phyloP scores from a whole-genome alignment of 2,888 invertebrate genomes.

The Thera britannica region DNA sequence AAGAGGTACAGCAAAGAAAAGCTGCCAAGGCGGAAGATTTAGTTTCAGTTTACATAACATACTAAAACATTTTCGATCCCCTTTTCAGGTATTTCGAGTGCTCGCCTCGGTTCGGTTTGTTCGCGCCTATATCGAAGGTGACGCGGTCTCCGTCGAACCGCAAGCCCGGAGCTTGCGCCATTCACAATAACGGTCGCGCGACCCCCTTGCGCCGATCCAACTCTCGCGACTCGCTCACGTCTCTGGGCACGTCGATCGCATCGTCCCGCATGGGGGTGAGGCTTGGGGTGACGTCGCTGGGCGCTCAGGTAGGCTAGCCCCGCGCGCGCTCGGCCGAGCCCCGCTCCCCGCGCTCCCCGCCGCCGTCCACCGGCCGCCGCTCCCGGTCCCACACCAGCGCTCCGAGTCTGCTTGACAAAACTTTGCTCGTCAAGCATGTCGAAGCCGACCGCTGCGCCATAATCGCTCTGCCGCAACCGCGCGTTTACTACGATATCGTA shows the following conservation, averaged over 20 bases:
- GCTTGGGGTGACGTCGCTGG: slow-evolving; percentile 89
- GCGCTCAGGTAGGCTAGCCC: slow-evolving; percentile 87
- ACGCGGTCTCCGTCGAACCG: slow-evolving; percentile 92
- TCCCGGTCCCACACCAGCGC: slow-evolving; percentile 65
- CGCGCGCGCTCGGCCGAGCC: slow-evolving; percentile 81
- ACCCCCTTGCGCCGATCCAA: slow-evolving; percentile 88
- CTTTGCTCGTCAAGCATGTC: slow-evolving; percentile 73
- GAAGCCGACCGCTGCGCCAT: slow-evolving; percentile 77
- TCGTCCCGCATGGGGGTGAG: slow-evolving; percentile 88
- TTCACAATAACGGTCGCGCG: slow-evolving; percentile 86
- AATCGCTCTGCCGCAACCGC: slow-evolving; percentile 76
- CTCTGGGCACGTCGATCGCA: slow-evolving; percentile 86
- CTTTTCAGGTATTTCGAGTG: slow-evolving; percentile 96
- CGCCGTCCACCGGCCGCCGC: slow-evolving; percentile 53
- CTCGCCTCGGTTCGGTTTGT: slow-evolving; percentile 94
- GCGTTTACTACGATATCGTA: slow-evolving; percentile 74
- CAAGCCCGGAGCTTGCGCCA: slow-evolving; percentile 86
- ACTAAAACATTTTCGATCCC: slow-evolving; percentile 30
- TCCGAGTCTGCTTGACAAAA: slow-evolving; percentile 75
- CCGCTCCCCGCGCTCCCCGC: slow-evolving; percentile 59
- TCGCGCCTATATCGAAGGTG: slow-evolving; percentile 96
- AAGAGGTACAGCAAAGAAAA: slow-evolving; percentile 87
- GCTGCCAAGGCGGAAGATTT: not conserved
- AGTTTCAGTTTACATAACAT: slow-evolving; percentile 2
- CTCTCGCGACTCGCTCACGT: slow-evolving; percentile 93